Percentiles rank a stretch among this genome's conserved stretches.
Evolutionary conservation across 2,113 vertebrate species (phyloP).

Genomic region (Oncorhynchus clarkii): DNA sequence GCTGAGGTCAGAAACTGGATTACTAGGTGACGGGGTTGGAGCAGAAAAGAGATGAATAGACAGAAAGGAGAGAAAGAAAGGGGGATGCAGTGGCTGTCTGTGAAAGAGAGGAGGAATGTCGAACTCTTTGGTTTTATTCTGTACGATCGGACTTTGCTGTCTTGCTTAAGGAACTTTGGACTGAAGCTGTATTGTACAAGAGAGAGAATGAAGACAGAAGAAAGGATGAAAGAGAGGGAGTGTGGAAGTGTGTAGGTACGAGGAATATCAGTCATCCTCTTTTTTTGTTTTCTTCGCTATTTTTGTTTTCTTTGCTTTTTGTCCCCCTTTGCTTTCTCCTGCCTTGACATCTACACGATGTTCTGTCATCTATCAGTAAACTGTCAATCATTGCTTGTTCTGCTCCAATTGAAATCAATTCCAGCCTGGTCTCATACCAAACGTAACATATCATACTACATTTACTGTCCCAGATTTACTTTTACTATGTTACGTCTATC

Average conservation of each 20-base stretch:
- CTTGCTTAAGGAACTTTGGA: slow-evolving; percentile 75
- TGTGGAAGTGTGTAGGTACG: slow-evolving; percentile 44
- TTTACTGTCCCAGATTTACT: too few relatives aligned
- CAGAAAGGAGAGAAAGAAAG: neutral
- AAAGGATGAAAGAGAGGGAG: slow-evolving; percentile 19
- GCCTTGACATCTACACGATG: neutral
- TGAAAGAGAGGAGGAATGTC: slow-evolving; percentile 65
- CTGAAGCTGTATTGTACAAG: slow-evolving; percentile 64
- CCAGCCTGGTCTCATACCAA: too few relatives aligned
- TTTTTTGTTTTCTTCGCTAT: slow-evolving; percentile 23
- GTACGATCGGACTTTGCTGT: slow-evolving; percentile 69
- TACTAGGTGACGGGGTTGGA: slow-evolving; percentile 61
- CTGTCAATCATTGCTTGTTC: neutral
- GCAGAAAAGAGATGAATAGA: slow-evolving; percentile 19
- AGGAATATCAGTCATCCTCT: slow-evolving; percentile 41
- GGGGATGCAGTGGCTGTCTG: slow-evolving; percentile 14
- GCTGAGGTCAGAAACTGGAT: slow-evolving; percentile 73
- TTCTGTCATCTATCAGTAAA: neutral
- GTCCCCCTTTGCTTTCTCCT: slow-evolving; percentile 15
- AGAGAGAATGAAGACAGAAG: slow-evolving; percentile 36
- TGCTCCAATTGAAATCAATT: slow-evolving; percentile 2
- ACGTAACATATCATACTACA: too few relatives aligned
- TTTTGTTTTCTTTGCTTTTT: neutral
- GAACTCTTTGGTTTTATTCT: slow-evolving; percentile 81
- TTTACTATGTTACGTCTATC: too few relatives aligned